Evolutionary conservation across 2,113 vertebrate species (phyloP), one percentile per base, ranked within the genome.

Genomic region (Strix uralensis): DNA sequence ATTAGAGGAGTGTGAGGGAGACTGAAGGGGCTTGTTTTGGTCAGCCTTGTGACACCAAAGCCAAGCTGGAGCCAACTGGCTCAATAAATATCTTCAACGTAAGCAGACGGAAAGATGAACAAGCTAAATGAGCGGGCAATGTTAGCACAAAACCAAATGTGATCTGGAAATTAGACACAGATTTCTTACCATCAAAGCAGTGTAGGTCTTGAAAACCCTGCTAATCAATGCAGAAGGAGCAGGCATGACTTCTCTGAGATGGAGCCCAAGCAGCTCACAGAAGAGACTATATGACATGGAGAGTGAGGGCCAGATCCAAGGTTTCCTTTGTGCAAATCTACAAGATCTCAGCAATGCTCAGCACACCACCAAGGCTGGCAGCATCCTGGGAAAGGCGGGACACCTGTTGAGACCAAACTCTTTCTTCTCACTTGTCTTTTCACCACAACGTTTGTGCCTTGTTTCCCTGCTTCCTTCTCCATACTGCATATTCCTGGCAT

Each of bases 141-240:
- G 11, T 44, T 61, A 75, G 29, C 52, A 85, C 0, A 2, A 90
- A 85, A 79, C 16, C 27, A 65, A 90, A 70, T 2, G 3, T 18
- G 22, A 54, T 69, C 78, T 82, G 78, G 74, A 77, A 91, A 94
- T 46, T 54, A 80, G 66, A 79, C 34, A 69, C 25, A 87, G 71
- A 69, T 54, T 75, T 90, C 61, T 94, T 69, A 72, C 54, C 75
- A 77, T 34, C 40, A 77, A 74, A 91, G 61, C 32, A 84, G 59
- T 22, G 15, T 4, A 2, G 7, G 15, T 49, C 34, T 61, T 87
- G 27, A 75, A 91, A 87, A 88, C 17, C 21, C 61, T 79, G 23
- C 20, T 90, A 75, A 79, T 71, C 81, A 63, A 38, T 47, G 25
- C 44, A 82, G 38, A 85, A 18, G n/a, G 29, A 85, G 34, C 23